Percentiles rank a stretch among this genome's conserved stretches.
These are phyloP conservation scores for Homarus gammarus DNA, from an alignment of 2,888 invertebrate species.

Conservation along the genomic window DNA sequence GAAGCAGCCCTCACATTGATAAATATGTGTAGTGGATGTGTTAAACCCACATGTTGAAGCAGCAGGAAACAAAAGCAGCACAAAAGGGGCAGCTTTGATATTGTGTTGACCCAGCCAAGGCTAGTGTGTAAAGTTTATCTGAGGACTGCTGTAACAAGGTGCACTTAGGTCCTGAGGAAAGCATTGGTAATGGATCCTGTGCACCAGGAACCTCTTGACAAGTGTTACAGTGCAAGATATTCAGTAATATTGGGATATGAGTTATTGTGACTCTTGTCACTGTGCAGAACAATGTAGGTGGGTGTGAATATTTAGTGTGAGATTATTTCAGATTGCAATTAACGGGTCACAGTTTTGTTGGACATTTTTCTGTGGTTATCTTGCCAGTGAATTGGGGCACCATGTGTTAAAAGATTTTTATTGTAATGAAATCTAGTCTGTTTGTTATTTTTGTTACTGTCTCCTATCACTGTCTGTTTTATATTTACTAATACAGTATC, in stretches of 20 bases:
- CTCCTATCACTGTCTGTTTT: constrained; percentile 43
- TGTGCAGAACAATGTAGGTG: constrained; percentile 35
- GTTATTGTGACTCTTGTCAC: constrained; percentile 28
- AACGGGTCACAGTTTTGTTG: constrained; percentile 69
- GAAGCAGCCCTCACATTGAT: constrained; percentile 38
- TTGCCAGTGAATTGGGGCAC: constrained; percentile 69
- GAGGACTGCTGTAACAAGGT: constrained; percentile 18
- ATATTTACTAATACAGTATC: constrained; percentile 38
- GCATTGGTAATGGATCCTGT: constrained; percentile 48
- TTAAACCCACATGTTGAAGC: constrained; percentile 26
- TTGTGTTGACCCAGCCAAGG: constrained; percentile 60
- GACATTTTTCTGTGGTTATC: constrained; percentile 60
- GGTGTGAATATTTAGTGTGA: constrained; percentile 30
- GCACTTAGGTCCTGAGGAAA: constrained; percentile 18
- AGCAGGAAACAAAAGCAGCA: constrained; percentile 32
- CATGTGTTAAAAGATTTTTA: constrained; percentile 55
- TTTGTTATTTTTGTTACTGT: constrained; percentile 71
- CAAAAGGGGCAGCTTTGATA: constrained; percentile 59
- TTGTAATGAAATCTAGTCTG: constrained; percentile 71
- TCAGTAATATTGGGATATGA: constrained; percentile 34
- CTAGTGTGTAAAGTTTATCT: constrained; percentile 34
- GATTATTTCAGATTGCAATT: constrained; percentile 62
- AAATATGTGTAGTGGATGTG: constrained; percentile 40
- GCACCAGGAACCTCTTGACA: constrained; percentile 22
- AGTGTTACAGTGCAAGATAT: constrained; percentile 52